Conservation (phyloP, 2,113 vertebrate genomes). For the Varanus komodoensis region DNA sequence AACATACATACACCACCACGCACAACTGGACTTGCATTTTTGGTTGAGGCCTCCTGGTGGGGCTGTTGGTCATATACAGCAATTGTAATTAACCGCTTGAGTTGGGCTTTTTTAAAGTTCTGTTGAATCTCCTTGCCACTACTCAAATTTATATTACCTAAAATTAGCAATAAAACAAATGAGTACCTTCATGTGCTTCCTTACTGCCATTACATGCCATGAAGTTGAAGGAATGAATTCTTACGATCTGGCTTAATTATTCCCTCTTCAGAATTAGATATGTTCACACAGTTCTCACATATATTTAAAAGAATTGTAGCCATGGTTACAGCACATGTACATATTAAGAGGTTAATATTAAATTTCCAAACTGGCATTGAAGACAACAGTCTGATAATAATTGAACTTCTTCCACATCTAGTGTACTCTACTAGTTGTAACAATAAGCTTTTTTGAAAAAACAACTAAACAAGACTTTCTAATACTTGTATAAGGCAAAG, state of each 20-base stretch:
- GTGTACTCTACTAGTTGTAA: neutral
- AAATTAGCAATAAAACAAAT: neutral
- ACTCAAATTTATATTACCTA: neutral
- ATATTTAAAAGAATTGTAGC: neutral
- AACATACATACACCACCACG: neutral
- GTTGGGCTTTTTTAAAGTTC: neutral
- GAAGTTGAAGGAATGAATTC: neutral
- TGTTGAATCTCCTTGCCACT: neutral
- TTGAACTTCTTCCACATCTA: neutral
- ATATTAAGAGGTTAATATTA: neutral
- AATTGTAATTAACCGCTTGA: neutral
- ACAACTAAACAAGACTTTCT: neutral
- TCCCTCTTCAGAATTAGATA: neutral
- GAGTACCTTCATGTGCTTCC: neutral
- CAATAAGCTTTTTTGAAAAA: neutral
- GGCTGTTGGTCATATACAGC: neutral
- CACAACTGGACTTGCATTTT: neutral
- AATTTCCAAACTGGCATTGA: neutral
- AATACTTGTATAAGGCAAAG: neutral
- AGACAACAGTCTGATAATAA: neutral
- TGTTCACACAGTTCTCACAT: neutral
- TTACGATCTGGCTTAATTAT: neutral
- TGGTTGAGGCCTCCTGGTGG: neutral
- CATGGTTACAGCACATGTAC: neutral
- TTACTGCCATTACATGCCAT: neutral